phyloP scores from a whole-genome alignment of 2,113 vertebrate species.

The Capra hircus region DNA sequence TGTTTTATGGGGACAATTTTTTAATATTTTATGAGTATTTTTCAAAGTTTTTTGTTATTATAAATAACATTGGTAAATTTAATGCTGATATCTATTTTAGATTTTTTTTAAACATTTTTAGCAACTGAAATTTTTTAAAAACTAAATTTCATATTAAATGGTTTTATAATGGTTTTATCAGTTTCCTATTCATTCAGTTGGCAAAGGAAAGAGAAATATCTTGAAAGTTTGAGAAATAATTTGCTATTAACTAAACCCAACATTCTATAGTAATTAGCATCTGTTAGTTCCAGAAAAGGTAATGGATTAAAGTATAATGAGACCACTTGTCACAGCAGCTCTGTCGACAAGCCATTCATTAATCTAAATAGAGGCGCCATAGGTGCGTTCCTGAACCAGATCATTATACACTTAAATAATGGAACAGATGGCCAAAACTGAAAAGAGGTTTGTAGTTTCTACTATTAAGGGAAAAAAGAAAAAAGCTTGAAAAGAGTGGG shows the following conservation, averaged over 20 bases:
- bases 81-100: neutral
- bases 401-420: constrained; percentile 51
- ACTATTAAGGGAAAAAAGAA: neutral
- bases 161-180: constrained; percentile 24
- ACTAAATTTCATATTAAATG: neutral
- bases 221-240: constrained; percentile 27
- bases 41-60: constrained; percentile 34
- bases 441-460: constrained; percentile 42
- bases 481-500: constrained; percentile 13
- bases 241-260: constrained; percentile 4
- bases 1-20: neutral
- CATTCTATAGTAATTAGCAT: constrained; percentile 22
- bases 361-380: neutral
- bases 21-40: constrained; percentile 9
- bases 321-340: neutral
- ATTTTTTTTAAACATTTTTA: constrained; percentile 32
- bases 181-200: constrained; percentile 51
- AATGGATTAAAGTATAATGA: neutral
- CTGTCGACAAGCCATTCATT: neutral
- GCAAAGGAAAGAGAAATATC: neutral
- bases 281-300: constrained; percentile 9
- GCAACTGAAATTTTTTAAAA: constrained; percentile 24
- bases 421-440: constrained; percentile 35
- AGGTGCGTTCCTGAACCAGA: constrained; percentile 11
- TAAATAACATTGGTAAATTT: constrained; percentile 12